These are phyloP conservation scores for Tragelaphus strepsiceros DNA, from an alignment of 2,113 vertebrate species.

Conservation along the genomic window DNA sequence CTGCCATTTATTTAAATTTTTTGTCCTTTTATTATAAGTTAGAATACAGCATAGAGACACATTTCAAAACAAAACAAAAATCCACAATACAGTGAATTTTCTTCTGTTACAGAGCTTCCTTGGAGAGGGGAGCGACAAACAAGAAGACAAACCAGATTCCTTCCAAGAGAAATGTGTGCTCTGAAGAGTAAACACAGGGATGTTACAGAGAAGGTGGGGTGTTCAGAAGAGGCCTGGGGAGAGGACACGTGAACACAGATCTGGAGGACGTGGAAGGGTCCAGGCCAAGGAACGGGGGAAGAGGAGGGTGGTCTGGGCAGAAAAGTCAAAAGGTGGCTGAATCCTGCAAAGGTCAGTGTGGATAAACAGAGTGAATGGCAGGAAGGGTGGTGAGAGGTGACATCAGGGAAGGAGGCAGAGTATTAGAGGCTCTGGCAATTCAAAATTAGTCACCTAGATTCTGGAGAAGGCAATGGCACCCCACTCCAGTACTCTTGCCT, in stretches of 20 bases:
- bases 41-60: neutral
- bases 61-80: neutral
- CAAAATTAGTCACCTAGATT: neutral
- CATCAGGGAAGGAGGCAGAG: neutral
- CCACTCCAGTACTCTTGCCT: too few relatives aligned
- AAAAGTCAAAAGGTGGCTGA: neutral
- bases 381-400: neutral
- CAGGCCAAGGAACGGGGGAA: neutral
- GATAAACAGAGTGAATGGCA: neutral
- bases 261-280: neutral
- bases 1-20: neutral
- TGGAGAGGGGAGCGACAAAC: neutral
- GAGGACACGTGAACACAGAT: neutral
- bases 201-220: neutral
- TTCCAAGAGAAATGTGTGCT: neutral
- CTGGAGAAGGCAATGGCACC: neutral
- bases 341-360: neutral
- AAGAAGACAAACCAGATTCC: neutral
- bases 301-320: neutral
- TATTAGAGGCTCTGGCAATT: neutral
- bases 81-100: neutral
- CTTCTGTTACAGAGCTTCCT: neutral
- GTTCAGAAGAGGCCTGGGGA: neutral
- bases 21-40: conserved; percentile 21
- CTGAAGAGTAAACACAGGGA: neutral